Evolutionary conservation across 2,113 vertebrate genomes (phyloP).

Genomic region (Electrona antarctica): DNA sequence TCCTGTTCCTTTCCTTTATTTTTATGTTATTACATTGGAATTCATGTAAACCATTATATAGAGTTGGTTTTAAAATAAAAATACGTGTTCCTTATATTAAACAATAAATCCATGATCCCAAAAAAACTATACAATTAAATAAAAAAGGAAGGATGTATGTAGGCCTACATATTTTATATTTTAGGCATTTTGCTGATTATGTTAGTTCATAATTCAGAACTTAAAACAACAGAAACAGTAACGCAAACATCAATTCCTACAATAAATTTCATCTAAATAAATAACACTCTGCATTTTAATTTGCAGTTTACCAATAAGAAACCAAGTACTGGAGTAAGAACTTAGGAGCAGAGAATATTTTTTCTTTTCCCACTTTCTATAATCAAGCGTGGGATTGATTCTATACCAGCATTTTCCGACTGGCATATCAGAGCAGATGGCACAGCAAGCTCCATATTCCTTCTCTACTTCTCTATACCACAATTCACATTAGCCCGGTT

Average conservation of each 20-base stretch:
- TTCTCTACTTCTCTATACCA: constrained; percentile 38
- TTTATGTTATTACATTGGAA: too few relatives aligned
- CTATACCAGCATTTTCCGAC: constrained; percentile 30
- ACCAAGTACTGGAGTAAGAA: too few relatives aligned
- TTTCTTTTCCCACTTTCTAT: constrained; percentile 20
- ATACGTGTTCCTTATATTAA: constrained; percentile 21
- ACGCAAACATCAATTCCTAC: too few relatives aligned
- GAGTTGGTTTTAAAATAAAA: background rate
- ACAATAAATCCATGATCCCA: constrained; percentile 41
- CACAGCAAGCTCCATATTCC: constrained; percentile 32
- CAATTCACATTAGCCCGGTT: constrained; percentile 52
- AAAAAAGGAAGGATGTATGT: constrained; percentile 47
- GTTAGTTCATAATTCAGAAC: too few relatives aligned
- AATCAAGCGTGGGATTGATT: constrained; percentile 44
- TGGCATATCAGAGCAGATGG: constrained; percentile 40
- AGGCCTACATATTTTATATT: background rate
- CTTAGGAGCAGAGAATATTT: too few relatives aligned
- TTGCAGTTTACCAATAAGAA: too few relatives aligned
- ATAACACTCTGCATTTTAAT: too few relatives aligned
- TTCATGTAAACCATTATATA: background rate
- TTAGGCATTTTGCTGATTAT: too few relatives aligned
- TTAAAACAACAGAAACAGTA: too few relatives aligned
- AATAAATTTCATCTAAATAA: too few relatives aligned
- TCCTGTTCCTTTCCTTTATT: too few relatives aligned
- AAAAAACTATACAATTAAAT: constrained; percentile 32